Conservation (phyloP, 2,888 invertebrate genomes). For the Parasteatoda lunata region DNA sequence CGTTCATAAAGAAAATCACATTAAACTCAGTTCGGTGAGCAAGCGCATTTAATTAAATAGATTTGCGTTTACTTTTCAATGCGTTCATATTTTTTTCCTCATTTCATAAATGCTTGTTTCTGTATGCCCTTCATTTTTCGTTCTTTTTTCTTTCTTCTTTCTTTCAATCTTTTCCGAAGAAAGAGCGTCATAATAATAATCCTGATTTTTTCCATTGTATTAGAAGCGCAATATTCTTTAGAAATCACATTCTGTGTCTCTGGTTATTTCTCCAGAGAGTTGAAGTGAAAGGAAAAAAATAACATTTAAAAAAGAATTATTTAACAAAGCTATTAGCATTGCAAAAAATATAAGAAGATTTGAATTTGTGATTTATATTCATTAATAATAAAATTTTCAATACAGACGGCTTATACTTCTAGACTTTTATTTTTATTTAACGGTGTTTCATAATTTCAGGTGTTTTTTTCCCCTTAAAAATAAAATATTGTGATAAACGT, state of each 20-base stretch:
- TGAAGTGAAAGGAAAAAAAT: no score
- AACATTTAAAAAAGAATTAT: no score
- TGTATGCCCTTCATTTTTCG: neutral
- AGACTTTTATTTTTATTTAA: neutral
- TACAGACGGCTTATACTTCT: slow-evolving; percentile 8
- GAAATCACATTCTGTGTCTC: neutral
- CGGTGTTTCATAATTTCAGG: no score
- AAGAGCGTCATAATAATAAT: neutral
- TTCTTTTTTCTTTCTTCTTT: neutral
- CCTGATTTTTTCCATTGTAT: neutral
- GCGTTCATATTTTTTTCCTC: neutral
- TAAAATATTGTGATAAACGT: no score
- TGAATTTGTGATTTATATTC: no score
- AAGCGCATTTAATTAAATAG: slow-evolving; percentile 62
- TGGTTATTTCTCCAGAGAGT: neutral
- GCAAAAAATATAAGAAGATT: no score
- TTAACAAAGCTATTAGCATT: no score
- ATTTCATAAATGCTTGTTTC: neutral
- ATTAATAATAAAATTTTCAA: slow-evolving; percentile 8
- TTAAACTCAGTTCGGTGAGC: slow-evolving; percentile 53
- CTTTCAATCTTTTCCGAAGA: neutral
- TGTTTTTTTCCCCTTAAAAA: no score
- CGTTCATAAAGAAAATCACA: slow-evolving; percentile 45
- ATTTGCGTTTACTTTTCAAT: slow-evolving; percentile 27
- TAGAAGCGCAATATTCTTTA: neutral